Conservation (phyloP, 2,888 invertebrate species). For the Acrobasis consociella region DNA sequence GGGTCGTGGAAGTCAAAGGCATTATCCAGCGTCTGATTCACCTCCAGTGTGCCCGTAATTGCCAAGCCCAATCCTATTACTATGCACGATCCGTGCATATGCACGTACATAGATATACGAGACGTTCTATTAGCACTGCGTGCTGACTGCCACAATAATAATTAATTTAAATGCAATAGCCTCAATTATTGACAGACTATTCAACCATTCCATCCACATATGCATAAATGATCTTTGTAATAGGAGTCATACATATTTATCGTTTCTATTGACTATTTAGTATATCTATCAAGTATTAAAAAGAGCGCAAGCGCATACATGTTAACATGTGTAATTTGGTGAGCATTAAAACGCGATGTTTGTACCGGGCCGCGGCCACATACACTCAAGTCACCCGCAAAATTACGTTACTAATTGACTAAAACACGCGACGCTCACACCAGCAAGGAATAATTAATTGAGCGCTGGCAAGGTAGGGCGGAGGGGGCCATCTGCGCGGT, state of each 20-base stretch:
- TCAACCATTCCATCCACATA: slow-evolving; percentile 48
- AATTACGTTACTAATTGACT: slow-evolving; percentile 83
- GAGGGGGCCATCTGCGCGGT: slow-evolving; percentile 77
- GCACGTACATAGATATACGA: slow-evolving; percentile 44
- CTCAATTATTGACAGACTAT: slow-evolving; percentile 68
- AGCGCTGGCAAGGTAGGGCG: slow-evolving; percentile 65
- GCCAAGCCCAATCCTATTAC: slow-evolving; percentile 65
- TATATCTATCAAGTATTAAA: slow-evolving; percentile 18
- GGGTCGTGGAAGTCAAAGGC: slow-evolving; percentile 65
- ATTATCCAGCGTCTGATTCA: slow-evolving; percentile 63
- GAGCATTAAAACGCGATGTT: slow-evolving; percentile 57
- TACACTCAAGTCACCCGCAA: slow-evolving; percentile 81
- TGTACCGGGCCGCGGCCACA: slow-evolving; percentile 66
- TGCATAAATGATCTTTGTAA: slow-evolving; percentile 41
- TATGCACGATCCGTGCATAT: slow-evolving; percentile 60
- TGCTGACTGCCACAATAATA: slow-evolving; percentile 65
- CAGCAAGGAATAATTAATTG: slow-evolving; percentile 82
- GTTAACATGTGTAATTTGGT: slow-evolving; percentile 40
- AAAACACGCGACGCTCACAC: slow-evolving; percentile 83
- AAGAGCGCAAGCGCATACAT: slow-evolving; percentile 27
- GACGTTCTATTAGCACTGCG: slow-evolving; percentile 60
- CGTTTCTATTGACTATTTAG: slow-evolving; percentile 25
- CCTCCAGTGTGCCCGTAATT: slow-evolving; percentile 70
- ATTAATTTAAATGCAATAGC: slow-evolving; percentile 78
- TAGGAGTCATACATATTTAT: slow-evolving; percentile 38